Evolutionary conservation across 2,797 vertebrate genomes (phyloP).

Genomic region (Phataginus tetradactyla): DNA sequence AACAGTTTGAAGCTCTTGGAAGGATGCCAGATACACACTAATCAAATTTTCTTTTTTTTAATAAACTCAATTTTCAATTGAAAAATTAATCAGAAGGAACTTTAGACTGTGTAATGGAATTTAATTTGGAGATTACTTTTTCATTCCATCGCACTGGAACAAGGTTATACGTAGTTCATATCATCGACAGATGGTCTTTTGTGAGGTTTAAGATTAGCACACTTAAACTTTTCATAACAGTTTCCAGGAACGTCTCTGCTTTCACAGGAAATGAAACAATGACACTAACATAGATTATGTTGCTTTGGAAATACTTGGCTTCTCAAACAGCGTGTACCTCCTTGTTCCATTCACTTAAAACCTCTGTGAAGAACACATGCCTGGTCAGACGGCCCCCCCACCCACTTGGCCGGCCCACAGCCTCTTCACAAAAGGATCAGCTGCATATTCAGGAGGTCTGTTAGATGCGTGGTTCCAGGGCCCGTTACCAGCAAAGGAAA

Average conservation of each 20-base stretch:
- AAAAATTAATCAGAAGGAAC: slow-evolving; percentile 47
- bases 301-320: neutral
- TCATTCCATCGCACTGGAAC: neutral
- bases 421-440: neutral
- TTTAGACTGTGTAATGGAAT: neutral
- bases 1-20: neutral
- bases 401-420: accelerated
- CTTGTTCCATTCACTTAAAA: neutral
- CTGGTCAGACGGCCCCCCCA: accelerated
- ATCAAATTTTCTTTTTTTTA: slow-evolving; percentile 33
- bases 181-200: neutral
- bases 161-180: neutral
- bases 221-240: neutral
- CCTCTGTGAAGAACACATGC: accelerated
- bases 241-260: neutral
- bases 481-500: neutral
- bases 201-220: neutral
- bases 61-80: slow-evolving; percentile 44
- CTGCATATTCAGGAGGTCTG: neutral
- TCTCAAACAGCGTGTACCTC: too few relatives aligned
- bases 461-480: accelerated
- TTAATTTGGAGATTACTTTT: slow-evolving; percentile 28
- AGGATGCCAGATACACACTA: neutral
- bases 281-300: neutral
- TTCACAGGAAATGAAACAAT: neutral